Evolutionary conservation across 2,113 vertebrate species (phyloP).

Genomic region (Leucoraja erinaceus): DNA sequence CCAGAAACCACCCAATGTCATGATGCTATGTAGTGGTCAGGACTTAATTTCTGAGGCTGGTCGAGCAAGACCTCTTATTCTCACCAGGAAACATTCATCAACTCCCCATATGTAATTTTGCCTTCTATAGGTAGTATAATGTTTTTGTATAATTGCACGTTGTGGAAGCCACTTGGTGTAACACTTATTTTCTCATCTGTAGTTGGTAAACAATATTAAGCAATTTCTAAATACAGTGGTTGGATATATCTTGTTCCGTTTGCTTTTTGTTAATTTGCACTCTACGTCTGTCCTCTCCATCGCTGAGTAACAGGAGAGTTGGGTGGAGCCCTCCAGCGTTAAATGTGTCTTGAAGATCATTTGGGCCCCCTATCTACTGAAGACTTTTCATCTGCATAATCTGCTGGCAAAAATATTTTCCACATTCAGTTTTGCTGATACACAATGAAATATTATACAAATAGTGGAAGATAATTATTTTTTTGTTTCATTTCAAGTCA

Average conservation of each 20-base stretch:
- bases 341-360: neutral
- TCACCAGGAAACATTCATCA: conserved; percentile 59
- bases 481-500: neutral
- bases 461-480: neutral
- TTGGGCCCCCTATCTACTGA: neutral
- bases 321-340: neutral
- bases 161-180: neutral
- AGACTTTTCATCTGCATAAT: neutral
- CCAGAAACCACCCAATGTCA: neutral
- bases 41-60: conserved; percentile 42
- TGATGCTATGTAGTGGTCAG: conserved; percentile 43
- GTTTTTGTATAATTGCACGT: neutral
- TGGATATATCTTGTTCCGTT: neutral
- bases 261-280: neutral
- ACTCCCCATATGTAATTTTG: neutral
- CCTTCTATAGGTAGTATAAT: neutral
- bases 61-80: conserved; percentile 72
- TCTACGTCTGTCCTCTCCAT: neutral
- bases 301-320: neutral
- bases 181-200: neutral
- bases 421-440: neutral
- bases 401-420: neutral
- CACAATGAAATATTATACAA: neutral
- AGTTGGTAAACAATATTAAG: neutral
- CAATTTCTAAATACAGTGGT: neutral